phyloP scores from a whole-genome alignment of 2,113 vertebrate species.

The Nothoprocta pentlandii region DNA sequence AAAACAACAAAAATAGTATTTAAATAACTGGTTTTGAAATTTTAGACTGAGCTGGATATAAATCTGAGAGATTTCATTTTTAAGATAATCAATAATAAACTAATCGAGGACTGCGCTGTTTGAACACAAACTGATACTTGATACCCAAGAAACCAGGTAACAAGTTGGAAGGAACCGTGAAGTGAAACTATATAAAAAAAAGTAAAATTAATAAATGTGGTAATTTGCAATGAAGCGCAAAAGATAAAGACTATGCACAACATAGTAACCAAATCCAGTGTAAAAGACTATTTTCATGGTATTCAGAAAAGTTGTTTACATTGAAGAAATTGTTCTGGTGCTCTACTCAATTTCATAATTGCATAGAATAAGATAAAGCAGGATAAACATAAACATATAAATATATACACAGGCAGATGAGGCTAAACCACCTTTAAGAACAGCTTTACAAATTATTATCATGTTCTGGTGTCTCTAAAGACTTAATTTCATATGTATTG shows the following conservation, averaged over 20 bases:
- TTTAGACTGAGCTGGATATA: background rate
- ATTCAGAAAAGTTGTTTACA: background rate
- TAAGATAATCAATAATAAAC: background rate
- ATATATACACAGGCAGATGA: background rate
- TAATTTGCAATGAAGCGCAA: background rate
- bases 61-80: background rate
- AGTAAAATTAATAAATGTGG: background rate
- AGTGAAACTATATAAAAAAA: background rate
- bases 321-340: background rate
- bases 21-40: background rate
- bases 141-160: background rate
- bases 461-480: background rate
- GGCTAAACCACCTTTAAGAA: background rate
- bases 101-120: background rate
- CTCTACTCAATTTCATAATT: background rate
- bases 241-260: background rate
- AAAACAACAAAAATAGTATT: background rate
- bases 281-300: background rate
- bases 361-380: background rate
- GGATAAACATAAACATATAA: background rate
- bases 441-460: background rate
- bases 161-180: background rate
- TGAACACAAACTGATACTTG: conserved; percentile 5
- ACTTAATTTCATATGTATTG: background rate
- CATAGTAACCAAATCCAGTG: background rate